Percentiles rank a stretch among this genome's conserved stretches.
Evolutionary conservation across 2,797 vertebrate species (phyloP).

Genomic region (Rhodeus uyekii): DNA sequence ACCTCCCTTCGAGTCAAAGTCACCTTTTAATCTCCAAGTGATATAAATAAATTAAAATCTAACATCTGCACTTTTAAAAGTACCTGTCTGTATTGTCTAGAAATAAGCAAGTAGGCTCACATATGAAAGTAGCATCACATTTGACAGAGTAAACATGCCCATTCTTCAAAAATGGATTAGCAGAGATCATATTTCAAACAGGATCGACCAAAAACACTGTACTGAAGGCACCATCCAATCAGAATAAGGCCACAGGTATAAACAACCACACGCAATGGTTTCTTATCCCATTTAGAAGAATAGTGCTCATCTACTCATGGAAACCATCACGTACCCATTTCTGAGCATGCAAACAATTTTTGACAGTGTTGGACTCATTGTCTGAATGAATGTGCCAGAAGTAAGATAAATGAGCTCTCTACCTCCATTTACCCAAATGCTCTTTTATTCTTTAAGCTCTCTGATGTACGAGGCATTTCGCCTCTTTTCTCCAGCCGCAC

Average conservation of each 20-base stretch:
- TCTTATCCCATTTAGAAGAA: neutral
- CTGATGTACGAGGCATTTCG: neutral
- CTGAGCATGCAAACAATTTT: neutral
- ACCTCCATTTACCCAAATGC: slow-evolving; percentile 14
- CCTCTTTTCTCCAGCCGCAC: slow-evolving; percentile 1
- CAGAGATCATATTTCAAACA: slow-evolving; percentile 29
- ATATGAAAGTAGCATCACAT: slow-evolving; percentile 10
- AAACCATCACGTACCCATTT: slow-evolving; percentile 1
- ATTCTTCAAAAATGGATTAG: neutral
- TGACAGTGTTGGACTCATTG: slow-evolving; percentile 12
- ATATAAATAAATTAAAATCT: neutral
- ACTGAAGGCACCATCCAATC: neutral
- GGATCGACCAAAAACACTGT: neutral
- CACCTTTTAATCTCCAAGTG: slow-evolving; percentile 1
- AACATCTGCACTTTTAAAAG: neutral
- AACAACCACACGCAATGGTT: neutral
- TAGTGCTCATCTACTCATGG: neutral
- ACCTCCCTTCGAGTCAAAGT: too few species aligned
- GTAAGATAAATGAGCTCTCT: slow-evolving; percentile 7
- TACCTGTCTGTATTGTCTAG: neutral
- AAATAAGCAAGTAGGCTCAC: slow-evolving; percentile 22
- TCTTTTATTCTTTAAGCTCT: slow-evolving; percentile 21
- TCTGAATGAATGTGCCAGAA: neutral
- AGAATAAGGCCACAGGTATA: neutral
- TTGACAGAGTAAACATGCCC: slow-evolving; percentile 9